Percentiles rank a stretch among this genome's conserved stretches.
Conservation (phyloP, 2,888 invertebrate genomes). For the Drosophila limbata region DNA sequence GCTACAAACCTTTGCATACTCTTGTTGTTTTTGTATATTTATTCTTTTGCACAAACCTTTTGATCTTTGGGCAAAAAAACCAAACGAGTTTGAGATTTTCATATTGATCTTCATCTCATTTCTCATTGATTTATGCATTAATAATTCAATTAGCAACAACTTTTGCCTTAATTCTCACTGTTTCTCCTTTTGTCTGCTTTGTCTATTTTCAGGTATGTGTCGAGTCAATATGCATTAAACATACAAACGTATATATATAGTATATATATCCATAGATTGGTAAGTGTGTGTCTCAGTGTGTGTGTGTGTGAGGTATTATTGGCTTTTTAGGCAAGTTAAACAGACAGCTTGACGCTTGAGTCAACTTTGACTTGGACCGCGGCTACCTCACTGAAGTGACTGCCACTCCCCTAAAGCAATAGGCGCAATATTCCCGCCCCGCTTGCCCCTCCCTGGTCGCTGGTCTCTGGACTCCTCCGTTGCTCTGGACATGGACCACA, state of each 20-base stretch:
- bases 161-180: constrained; percentile 27
- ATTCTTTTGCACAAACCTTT: constrained; percentile 13
- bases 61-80: background rate
- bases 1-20: constrained; percentile 1
- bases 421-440: constrained; percentile 3
- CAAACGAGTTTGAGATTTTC: constrained; percentile 34
- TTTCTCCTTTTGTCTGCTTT: constrained; percentile 16
- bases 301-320: constrained; percentile 4
- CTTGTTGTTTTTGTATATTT: background rate
- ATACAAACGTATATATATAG: constrained; percentile 10
- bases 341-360: constrained; percentile 72
- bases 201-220: constrained; percentile 67
- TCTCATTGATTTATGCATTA: constrained; percentile 68
- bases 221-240: constrained; percentile 44
- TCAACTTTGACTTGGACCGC: constrained; percentile 13
- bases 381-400: constrained; percentile 7
- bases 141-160: constrained; percentile 68
- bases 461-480: background rate
- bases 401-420: constrained; percentile 25
- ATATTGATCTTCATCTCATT: constrained; percentile 36
- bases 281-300: constrained; percentile 18
- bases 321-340: constrained; percentile 46
- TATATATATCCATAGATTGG: constrained; percentile 19
- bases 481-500: constrained; percentile 11
- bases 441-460: background rate